These are phyloP conservation scores for Schizotus pectinicornis DNA, from an alignment of 2,888 invertebrate genomes.

Conservation along the genomic window DNA sequence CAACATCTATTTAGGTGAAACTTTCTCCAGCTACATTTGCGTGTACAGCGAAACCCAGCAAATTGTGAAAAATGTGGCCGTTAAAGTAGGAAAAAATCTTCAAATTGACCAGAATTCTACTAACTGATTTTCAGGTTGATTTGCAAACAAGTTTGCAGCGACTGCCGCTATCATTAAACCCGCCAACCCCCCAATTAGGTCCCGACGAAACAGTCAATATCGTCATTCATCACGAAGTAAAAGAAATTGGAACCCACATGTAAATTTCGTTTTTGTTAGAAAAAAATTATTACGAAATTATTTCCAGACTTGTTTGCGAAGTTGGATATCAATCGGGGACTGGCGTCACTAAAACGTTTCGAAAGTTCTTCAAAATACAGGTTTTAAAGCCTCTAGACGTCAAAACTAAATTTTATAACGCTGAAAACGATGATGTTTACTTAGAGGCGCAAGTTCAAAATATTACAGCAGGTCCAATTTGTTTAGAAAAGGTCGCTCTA, in stretches of 20 bases:
- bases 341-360: slow-evolving; percentile 81
- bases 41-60: slow-evolving; percentile 94
- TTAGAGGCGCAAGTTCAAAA: slow-evolving; percentile 84
- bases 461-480: slow-evolving; percentile 90
- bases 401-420: slow-evolving; percentile 97
- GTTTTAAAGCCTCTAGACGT: slow-evolving; percentile 98
- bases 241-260: slow-evolving; percentile 98
- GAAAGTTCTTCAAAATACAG: slow-evolving; percentile 98
- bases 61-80: slow-evolving; percentile 79
- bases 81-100: slow-evolving; percentile 67
- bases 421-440: slow-evolving; percentile 80
- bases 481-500: slow-evolving; percentile 90
- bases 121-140: slow-evolving; percentile 71
- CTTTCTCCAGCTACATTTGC: slow-evolving; percentile 96
- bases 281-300: slow-evolving; percentile 10
- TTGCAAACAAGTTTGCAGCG: slow-evolving; percentile 91
- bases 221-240: slow-evolving; percentile 98
- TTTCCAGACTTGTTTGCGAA: slow-evolving; percentile 88
- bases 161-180: slow-evolving; percentile 77
- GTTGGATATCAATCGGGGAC: slow-evolving; percentile 85
- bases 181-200: slow-evolving; percentile 65
- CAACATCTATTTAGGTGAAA: slow-evolving; percentile 97
- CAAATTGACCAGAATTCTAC: background rate
- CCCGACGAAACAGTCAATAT: slow-evolving; percentile 91
- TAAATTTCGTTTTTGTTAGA: slow-evolving; percentile 59